Conservation (phyloP, 2,797 vertebrate species). For the Hyperoplus immaculatus region DNA sequence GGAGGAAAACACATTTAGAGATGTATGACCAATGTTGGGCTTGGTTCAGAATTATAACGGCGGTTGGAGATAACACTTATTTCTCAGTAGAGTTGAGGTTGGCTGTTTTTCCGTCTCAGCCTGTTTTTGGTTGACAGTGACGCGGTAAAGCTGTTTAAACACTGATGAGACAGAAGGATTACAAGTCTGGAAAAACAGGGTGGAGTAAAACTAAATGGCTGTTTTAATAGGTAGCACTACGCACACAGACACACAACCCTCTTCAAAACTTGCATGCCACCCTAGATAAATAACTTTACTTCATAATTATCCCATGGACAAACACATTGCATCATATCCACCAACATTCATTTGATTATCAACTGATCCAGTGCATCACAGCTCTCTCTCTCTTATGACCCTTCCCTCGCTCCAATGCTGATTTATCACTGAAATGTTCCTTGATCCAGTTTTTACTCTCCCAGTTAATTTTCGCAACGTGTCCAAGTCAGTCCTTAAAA, state of each 20-base stretch:
- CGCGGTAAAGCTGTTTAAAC: slow-evolving; percentile 62
- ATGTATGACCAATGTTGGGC: background rate
- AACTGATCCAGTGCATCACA: slow-evolving; percentile 68
- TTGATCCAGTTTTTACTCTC: background rate
- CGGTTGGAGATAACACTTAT: background rate
- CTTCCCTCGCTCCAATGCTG: background rate
- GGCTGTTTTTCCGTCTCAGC: slow-evolving; percentile 30
- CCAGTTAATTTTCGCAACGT: background rate
- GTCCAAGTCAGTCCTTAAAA: slow-evolving; percentile 3
- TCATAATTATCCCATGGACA: slow-evolving; percentile 24
- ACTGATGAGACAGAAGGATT: slow-evolving; percentile 70
- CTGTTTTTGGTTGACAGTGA: slow-evolving; percentile 37
- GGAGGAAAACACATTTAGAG: slow-evolving; percentile 2
- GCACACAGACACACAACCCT: slow-evolving; percentile 5
- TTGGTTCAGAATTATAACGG: background rate
- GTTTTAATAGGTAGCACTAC: slow-evolving; percentile 64
- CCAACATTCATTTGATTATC: slow-evolving; percentile 8
- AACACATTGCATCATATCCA: slow-evolving; percentile 25
- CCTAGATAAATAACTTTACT: slow-evolving; percentile 60
- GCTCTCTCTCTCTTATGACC: slow-evolving; percentile 1
- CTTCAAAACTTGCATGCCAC: slow-evolving; percentile 18
- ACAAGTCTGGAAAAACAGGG: slow-evolving; percentile 75
- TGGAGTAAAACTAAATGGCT: slow-evolving; percentile 59
- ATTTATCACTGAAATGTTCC: background rate
- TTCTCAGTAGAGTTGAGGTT: slow-evolving; percentile 6